Base-by-base conservation (phyloP, 2,797 vertebrate genomes). In the Parambassis ranga region DNA sequence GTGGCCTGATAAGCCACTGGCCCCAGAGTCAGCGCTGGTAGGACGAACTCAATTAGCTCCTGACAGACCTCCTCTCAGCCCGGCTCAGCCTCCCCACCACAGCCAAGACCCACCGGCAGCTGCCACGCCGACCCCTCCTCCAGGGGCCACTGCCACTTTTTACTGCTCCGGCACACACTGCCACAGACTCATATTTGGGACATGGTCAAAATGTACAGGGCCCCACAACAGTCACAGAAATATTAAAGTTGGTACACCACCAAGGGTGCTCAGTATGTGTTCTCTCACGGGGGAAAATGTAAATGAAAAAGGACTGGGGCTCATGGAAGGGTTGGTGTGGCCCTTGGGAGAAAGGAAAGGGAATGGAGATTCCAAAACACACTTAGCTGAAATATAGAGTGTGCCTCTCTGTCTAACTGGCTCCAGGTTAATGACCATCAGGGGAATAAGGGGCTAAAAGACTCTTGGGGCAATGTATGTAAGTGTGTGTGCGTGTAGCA, bases 21-120 rank as follows among this genome's bases (percentile, higher is more conserved):
- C 88, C 89, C 86, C 85, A 78, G 86, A 92, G 88, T 89, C 87
- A 78, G 84, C 67, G 77, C 73, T 65, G 82, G 83, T 77, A 87
- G 82, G 89, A 89, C 87, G 79, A 92, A 93, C 92, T 93, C 91
- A 94, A 92, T 93, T 92, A 94, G 90, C 92, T 91, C 85, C 85
- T 92, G 90, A 91, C 89, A 93, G 83, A 89, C 88, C 86, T 73
- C 60, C 81, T 81, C 84, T 83, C 76, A 79, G 82, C 83, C 81
- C 75, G 23, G 55, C 77, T 73, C 77, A 57, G 81, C 69, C 71
- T 83, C 75, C 38, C 64, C 65, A 53, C 80, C 86, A 76, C 79
- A 71, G 77, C 83, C 70, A 65, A 79, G 71, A 71, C 83, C 85
- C 70, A 59, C 77, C 73, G 84, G 87, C 87, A 88, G 86, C 88